Percentiles rank a stretch among this genome's conserved stretches.
Conservation (phyloP, 2,797 vertebrate genomes). For the Simalia tracyae region DNA sequence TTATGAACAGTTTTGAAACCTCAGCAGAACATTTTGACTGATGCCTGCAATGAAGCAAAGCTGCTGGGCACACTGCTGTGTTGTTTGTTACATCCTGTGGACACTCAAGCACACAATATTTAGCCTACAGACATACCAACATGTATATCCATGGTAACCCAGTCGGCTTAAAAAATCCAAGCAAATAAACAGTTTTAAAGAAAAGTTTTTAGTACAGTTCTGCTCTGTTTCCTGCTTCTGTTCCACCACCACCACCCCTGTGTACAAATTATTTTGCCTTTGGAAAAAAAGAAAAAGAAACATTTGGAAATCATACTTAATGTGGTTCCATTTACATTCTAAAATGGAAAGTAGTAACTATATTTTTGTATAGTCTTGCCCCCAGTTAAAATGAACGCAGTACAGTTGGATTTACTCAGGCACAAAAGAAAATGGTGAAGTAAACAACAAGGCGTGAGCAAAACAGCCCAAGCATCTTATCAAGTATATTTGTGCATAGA, state of each 20-base stretch:
- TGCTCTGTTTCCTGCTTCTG: background rate
- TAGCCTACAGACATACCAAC: conserved; percentile 5
- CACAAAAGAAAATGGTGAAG: background rate
- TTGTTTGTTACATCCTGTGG: conserved; percentile 30
- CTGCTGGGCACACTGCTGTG: conserved; percentile 31
- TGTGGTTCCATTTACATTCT: background rate
- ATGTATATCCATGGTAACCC: conserved; percentile 33
- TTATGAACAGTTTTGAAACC: conserved; percentile 29
- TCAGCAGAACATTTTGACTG: conserved; percentile 39
- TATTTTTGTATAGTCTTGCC: conserved; percentile 19
- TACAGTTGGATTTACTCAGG: conserved; percentile 18
- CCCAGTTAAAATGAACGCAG: conserved; percentile 40
- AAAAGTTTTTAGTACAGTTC: conserved; percentile 36
- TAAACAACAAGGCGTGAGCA: background rate
- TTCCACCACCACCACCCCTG: background rate
- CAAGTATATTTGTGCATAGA: background rate
- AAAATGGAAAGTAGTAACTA: conserved; percentile 44
- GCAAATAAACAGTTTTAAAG: conserved; percentile 1
- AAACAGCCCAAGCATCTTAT: background rate
- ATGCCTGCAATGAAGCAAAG: conserved; percentile 30
- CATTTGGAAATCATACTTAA: background rate
- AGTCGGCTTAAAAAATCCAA: conserved; percentile 27
- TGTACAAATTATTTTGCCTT: background rate
- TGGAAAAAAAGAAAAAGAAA: background rate
- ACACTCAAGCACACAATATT: conserved; percentile 39